phyloP scores from a whole-genome alignment of 2,797 vertebrate species.

The Anguilla marmorata region DNA sequence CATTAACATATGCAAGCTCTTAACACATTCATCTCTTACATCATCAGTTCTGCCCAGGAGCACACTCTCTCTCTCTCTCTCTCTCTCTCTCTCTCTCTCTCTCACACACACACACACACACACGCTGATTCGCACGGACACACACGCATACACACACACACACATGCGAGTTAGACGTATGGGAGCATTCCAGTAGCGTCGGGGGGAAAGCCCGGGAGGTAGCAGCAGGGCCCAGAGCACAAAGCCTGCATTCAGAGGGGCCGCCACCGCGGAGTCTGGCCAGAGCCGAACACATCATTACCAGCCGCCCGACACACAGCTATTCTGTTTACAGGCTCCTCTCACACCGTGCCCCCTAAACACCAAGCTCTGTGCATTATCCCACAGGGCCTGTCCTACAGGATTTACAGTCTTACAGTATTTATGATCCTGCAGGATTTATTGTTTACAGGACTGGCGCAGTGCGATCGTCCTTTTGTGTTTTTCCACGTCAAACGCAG shows the following conservation, averaged over 20 bases:
- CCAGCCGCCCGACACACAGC: constrained; percentile 1
- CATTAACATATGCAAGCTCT: background rate
- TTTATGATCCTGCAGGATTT: background rate
- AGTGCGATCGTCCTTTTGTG: too few species aligned
- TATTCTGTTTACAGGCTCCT: background rate
- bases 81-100: too few species aligned
- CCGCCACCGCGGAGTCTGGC: background rate
- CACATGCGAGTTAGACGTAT: constrained; percentile 10
- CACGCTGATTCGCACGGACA: background rate
- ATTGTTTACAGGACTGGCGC: background rate
- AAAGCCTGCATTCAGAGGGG: constrained; percentile 6
- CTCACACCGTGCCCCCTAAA: background rate
- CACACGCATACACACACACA: background rate
- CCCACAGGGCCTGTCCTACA: background rate
- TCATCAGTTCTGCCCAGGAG: too few species aligned
- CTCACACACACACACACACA: background rate
- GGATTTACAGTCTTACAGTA: background rate
- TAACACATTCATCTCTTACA: background rate
- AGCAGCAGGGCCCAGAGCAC: background rate
- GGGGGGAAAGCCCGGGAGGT: constrained; percentile 4
- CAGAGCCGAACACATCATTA: background rate
- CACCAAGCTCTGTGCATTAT: background rate
- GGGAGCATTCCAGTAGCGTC: constrained; percentile 36
- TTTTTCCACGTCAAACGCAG: too few species aligned
- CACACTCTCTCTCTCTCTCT: too few species aligned